Base-by-base conservation (phyloP, 2,888 invertebrate species). In the Argyra leucocephala region DNA sequence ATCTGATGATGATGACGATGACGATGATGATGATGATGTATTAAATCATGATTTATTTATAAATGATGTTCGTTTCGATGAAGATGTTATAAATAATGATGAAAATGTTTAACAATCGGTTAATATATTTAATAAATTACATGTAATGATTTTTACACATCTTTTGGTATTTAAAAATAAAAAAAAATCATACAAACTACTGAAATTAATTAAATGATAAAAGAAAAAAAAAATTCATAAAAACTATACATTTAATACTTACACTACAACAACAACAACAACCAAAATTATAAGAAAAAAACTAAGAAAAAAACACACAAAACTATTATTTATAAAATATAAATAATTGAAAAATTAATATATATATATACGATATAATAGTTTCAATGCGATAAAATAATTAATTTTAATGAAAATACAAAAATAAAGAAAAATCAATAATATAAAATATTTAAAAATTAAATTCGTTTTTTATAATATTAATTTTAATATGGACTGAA, bases 31-130 rank as follows among this genome's bases (percentile, higher is more conserved):
- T 62, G 75, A 78, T 64, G 72, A 76, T 61, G 74, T 68, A 70
- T 68, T 63, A 66, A 67, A 69, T 69, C 69, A 68, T 61, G 78
- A 76, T 67, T 76, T 78, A 69, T 78, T 76, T 70, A 78, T 78
- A 62, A 78, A 77, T 67, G 78, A 77, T 72, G 73, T 77, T 73
- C 69, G 72, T 75, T 71, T 71, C 67, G 71, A 71, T 69, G 71
- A 71, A 66, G 67, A 78, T 69, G 73, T 76, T 72, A 70, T 78
- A 70, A 75, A 76, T 72, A 76, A 78, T 73, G 75, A 76, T 74
- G 78, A 76, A 69, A 78, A 74, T 72, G 77, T 77, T 74, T 77
- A 77, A 76, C 76, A 71, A 74, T 73, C 71, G 72, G 59, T 23
- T 59, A 59, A 59, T 59, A 23, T 23, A 23, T 23, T 59, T 23